phyloP scores from a whole-genome alignment of 2,888 invertebrate species.

The Lasius platythorax region DNA sequence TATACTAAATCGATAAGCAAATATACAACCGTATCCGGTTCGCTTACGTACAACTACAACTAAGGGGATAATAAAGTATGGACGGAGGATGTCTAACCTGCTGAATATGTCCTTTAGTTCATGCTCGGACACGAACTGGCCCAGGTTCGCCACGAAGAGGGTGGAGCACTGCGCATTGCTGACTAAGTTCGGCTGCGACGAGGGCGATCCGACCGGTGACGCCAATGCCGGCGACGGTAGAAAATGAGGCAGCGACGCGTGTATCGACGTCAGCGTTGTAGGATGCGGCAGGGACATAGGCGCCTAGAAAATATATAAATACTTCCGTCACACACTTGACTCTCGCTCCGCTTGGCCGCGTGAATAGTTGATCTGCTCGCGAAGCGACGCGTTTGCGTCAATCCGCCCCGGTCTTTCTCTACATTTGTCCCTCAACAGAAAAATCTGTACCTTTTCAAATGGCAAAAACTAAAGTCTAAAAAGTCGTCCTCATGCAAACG shows the following conservation, averaged over 20 bases:
- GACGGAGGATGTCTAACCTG: conserved; percentile 89
- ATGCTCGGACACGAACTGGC: conserved; percentile 98
- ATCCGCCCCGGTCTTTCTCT: background rate
- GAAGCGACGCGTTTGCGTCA: conserved; percentile 35
- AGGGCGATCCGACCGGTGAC: conserved; percentile 94
- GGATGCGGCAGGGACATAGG: conserved; percentile 89
- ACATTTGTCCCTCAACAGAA: conserved; percentile 21
- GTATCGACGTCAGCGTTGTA: conserved; percentile 90
- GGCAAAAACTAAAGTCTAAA: conserved; percentile 10
- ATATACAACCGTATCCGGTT: conserved; percentile 4
- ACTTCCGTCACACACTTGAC: conserved; percentile 27
- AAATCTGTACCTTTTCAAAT: conserved; percentile 8
- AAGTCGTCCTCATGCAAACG: background rate
- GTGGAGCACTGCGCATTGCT: conserved; percentile 97
- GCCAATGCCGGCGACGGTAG: conserved; percentile 97
- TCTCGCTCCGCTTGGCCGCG: background rate
- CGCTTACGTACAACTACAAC: background rate
- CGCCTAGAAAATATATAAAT: conserved; percentile 84
- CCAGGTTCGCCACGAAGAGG: conserved; percentile 99
- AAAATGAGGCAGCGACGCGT: conserved; percentile 93
- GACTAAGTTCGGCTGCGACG: conserved; percentile 90
- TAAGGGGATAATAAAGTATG: background rate
- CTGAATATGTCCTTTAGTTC: conserved; percentile 99
- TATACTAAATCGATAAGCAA: conserved; percentile 42
- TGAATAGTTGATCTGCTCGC: conserved; percentile 20